Conservation (phyloP, 2,113 vertebrate species). For the Mustela lutreola region DNA sequence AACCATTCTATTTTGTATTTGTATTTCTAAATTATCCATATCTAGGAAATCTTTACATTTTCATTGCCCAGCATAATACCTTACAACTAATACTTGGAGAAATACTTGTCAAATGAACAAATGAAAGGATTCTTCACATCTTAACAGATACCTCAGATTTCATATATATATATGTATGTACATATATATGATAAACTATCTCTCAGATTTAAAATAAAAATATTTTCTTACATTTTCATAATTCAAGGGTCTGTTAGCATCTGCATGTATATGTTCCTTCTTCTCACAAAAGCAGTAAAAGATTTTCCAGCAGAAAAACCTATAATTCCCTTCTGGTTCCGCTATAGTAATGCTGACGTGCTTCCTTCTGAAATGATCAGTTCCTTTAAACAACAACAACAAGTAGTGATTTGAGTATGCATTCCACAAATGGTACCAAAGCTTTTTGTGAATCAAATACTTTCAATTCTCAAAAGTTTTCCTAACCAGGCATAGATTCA, state of each 20-base stretch:
- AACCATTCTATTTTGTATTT: background rate
- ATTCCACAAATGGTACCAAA: slow-evolving; percentile 71
- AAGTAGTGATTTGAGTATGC: slow-evolving; percentile 68
- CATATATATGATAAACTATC: background rate
- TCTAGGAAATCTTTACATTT: slow-evolving; percentile 38
- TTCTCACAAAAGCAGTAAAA: slow-evolving; percentile 22
- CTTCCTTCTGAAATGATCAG: slow-evolving; percentile 76
- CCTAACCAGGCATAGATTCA: slow-evolving; percentile 77
- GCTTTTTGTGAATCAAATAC: slow-evolving; percentile 81
- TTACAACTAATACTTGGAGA: slow-evolving; percentile 33
- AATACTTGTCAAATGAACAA: slow-evolving; percentile 33
- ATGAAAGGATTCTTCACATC: slow-evolving; percentile 18
- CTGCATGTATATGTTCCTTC: background rate
- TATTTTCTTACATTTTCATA: slow-evolving; percentile 10
- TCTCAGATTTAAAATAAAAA: slow-evolving; percentile 28
- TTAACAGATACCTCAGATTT: slow-evolving; percentile 36
- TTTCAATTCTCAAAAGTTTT: slow-evolving; percentile 75
- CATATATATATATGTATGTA: background rate
- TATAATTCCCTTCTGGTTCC: slow-evolving; percentile 27
- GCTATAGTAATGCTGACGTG: slow-evolving; percentile 17
- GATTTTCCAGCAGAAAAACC: background rate
- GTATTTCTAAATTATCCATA: background rate
- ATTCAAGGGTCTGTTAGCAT: background rate
- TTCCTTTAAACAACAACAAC: background rate
- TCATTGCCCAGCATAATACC: background rate